Base-by-base conservation (phyloP, 2,888 invertebrate genomes). In the Falcaria lacertinaria region DNA sequence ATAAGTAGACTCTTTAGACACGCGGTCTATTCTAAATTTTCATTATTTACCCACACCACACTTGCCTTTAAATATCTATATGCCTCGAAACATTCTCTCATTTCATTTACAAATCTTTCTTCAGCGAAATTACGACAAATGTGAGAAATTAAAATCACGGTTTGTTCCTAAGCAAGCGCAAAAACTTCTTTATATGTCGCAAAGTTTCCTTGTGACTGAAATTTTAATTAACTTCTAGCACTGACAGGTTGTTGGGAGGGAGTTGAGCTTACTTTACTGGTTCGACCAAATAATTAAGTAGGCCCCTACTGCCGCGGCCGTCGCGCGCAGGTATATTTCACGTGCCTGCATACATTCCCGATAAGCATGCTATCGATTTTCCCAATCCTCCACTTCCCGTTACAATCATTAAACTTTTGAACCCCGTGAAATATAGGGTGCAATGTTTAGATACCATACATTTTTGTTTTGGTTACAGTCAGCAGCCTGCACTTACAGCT, bases 351-450 rank as follows among this genome's bases (percentile, higher is more conserved):
- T 70, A 69, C 73, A 66, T 66, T 66, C 54, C 49, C 57, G 67
- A 72, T 72, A 70, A 71, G 64, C 65, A 63, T 48, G 43, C 47
- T 73, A 77, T 76, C 67, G 77, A 74, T 77, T 78, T 73, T 74
- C 56, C 59, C 54, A 42, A 62, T 60, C 58, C 73, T 68, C 69
- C 58, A 54, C 60, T 63, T 55, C 44, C 48, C 53, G 46, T 48
- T 48, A 60, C 47, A 52, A 50, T 55, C 45, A 59, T 62, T 40
- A 53, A 49, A 51, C 54, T 60, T 64, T 60, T 62, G 54, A 54
- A 36, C 49, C 48, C 48, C 48, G 42, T 45, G 52, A 52, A 52
- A 48, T 33, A 25, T 45, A 15, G 25, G 15, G 32, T 16, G 17
- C 14, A 8, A 5, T 14, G 28, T 44, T 40, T 19, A 35, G 37